Conservation (phyloP, 2,113 vertebrate species). For the Bostrychus sinensis region DNA sequence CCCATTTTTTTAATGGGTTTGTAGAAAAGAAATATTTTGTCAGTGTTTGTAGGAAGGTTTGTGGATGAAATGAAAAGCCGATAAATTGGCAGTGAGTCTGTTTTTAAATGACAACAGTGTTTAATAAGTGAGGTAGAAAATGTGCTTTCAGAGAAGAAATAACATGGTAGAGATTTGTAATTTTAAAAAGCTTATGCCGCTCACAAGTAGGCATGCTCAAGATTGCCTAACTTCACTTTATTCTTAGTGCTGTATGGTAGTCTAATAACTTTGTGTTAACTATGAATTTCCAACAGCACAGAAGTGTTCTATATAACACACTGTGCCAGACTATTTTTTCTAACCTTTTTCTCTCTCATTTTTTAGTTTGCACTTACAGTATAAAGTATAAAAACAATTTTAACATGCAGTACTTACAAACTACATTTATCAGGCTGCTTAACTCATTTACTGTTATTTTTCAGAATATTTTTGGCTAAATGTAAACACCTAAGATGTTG, state of each 20-base stretch:
- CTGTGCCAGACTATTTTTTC: too few species aligned
- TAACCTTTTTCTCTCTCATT: too few species aligned
- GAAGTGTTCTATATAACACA: too few species aligned
- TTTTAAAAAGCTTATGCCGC: background rate
- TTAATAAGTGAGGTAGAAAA: background rate
- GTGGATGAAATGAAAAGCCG: conserved; percentile 3
- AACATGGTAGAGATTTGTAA: background rate
- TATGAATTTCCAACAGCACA: too few species aligned
- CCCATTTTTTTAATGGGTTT: background rate
- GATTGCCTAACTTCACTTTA: background rate
- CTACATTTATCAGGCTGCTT: background rate
- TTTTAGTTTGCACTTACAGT: too few species aligned
- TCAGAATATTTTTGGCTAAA: too few species aligned
- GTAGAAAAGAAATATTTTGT: background rate
- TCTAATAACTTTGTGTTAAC: conserved; percentile 2
- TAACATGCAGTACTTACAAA: background rate
- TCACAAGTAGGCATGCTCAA: too few species aligned
- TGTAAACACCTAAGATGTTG: too few species aligned
- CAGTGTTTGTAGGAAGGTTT: background rate
- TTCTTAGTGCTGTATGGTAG: background rate
- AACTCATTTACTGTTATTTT: too few species aligned
- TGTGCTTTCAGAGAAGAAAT: background rate
- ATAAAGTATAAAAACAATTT: too few species aligned
- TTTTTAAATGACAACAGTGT: background rate
- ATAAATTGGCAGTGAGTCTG: background rate